These are phyloP conservation scores for Holocentrus rufus DNA, from an alignment of 2,797 vertebrate species.

Conservation along the genomic window DNA sequence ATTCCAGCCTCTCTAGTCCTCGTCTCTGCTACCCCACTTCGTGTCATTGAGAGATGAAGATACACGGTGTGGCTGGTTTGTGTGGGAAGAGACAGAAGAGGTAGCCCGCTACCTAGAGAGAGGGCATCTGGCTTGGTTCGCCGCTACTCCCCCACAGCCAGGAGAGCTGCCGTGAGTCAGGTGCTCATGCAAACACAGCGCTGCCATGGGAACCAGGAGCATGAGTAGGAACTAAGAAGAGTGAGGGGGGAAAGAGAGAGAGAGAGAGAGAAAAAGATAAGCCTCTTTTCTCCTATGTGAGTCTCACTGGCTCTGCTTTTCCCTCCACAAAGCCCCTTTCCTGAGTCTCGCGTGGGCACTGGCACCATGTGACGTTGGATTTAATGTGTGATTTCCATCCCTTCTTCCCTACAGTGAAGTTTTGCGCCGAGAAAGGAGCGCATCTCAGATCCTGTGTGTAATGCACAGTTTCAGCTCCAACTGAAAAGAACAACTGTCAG, in stretches of 20 bases:
- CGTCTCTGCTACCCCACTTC: not conserved
- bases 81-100: constrained; percentile 67
- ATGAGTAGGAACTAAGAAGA: constrained; percentile 54
- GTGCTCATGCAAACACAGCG: constrained; percentile 70
- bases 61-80: constrained; percentile 45
- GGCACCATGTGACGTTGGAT: constrained; percentile 25
- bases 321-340: constrained; percentile 40
- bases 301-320: constrained; percentile 57
- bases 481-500: constrained; percentile 24
- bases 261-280: constrained; percentile 39
- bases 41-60: constrained; percentile 22
- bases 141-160: constrained; percentile 73
- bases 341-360: constrained; percentile 20
- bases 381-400: constrained; percentile 33
- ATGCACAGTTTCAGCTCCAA: constrained; percentile 22
- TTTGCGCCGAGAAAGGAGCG: constrained; percentile 18
- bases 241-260: constrained; percentile 31
- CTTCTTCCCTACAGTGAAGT: constrained; percentile 13
- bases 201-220: constrained; percentile 59
- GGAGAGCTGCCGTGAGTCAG: constrained; percentile 72
- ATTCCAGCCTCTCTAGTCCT: not conserved
- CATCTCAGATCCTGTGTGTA: not conserved
- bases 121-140: constrained; percentile 76
- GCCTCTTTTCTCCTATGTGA: constrained; percentile 59
- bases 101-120: constrained; percentile 74